Evolutionary conservation across 37 sponge, comb jelly and placozoan species (phyloP), one percentile per base, ranked within the genome.

Genomic region (Dysidea cf. avara): DNA sequence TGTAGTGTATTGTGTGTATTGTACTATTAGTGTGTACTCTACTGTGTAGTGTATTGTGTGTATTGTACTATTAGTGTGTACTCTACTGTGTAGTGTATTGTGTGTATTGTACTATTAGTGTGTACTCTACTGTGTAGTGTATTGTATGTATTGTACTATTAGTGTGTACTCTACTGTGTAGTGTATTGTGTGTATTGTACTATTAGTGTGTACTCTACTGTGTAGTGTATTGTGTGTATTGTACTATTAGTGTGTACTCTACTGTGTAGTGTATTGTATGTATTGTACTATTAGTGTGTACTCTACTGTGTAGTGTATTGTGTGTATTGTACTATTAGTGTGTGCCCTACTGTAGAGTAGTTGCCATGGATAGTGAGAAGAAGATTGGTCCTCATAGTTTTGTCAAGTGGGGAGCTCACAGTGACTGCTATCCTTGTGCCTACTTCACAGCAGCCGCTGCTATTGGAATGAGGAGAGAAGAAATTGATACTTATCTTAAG

Each of bases 401-500:
- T 51, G 17, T 53, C 14, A 89, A 89, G 63, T 98, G 87, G 84
- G 99, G 99, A 2, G 62, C 93, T 25, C 99, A 98, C 51, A 69
- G 38, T 50, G 57, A 95, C 69, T 46, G 17, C 0, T 91, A 91
- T 70, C 96, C 92, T 7, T 56, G 51, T 68, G 69, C 96, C 53
- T 98, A 98, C 69, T 83, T 98, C 53, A 98, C 99, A 38, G 94
- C 83, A 18, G 96, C 99, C 50, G 99, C 96, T 43, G 96, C 96
- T 43, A 76, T 98, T 56, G 99, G 99, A 34, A 85, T 94, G 89
- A 79, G 43, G 13, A 88, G 51, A 39, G 58, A 64, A 48, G 99
- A 98, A 33, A 85, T 98, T 49, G 90, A 88, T 61, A 53, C 33
- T 2, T 88, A 95, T 53, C 36, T 81, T 0, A 66, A 76, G 7